Base-by-base conservation (phyloP, 1,140 invertebrate species). In the Reticulitermes speratus region DNA sequence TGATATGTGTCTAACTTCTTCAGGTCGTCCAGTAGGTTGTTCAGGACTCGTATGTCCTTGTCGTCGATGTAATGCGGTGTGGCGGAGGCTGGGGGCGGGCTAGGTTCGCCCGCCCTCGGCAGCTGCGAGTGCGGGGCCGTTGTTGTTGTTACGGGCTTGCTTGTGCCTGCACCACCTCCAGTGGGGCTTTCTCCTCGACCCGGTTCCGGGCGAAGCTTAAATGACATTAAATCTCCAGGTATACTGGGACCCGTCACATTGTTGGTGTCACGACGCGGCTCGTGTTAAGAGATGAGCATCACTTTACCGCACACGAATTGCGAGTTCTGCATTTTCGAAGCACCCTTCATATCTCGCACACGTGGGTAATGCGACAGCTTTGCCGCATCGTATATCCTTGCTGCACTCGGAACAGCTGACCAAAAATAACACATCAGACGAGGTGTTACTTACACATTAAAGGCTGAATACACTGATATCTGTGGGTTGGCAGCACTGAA, bases 21-120 rank as follows among this genome's bases (percentile, higher is more conserved):
- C 69, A 87, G 84, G 59, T 87, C 87, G 85, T 87, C 87, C 25
- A 87, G 85, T 11, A 87, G 69, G 85, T 87, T 85, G 87, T 87
- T 87, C 30, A 87, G 69, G 25, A 87, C 87, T 2, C 87, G 25
- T 16, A 87, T 87, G 69, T 87, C 87, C 85, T 87, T 87, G 75
- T 52, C 38, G n/a, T 82, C 65, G 44, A 87, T 69, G 69, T 48
- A 55, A 30, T 25, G 44, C 25, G 59, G 86, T 23, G 75, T 23
- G 86, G 83, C 21, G 23, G 83, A 23, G 83, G 59, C 85, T 3
- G 85, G 83, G 84, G 86, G 83, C 85, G 85, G 85, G 65, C 82
- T 48, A 19, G 45, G 32, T 44, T 82, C 48, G 81, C 16, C 45
- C 85, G 44, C 84, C 84, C 84, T 82, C 86, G 65, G 48, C 59